Evolutionary conservation across 1,140 invertebrate genomes (phyloP).

Genomic region (Microplitis demolitor): DNA sequence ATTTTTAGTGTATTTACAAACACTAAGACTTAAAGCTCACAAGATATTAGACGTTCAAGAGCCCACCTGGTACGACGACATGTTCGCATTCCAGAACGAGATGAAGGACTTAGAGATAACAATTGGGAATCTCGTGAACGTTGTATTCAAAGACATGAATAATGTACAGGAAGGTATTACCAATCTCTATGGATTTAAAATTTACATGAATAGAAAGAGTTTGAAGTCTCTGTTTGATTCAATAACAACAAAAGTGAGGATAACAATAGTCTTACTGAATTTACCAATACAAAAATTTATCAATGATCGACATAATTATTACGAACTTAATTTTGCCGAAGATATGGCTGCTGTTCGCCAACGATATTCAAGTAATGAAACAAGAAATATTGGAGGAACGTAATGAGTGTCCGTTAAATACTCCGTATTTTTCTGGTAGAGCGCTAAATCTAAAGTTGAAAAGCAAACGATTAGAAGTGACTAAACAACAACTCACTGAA

Average conservation of each 20-base stretch:
- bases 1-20: slow-evolving; percentile 70
- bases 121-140: slow-evolving; percentile 73
- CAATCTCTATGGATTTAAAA: slow-evolving; percentile 68
- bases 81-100: slow-evolving; percentile 69
- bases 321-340: slow-evolving; percentile 38
- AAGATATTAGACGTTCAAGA: slow-evolving; percentile 75
- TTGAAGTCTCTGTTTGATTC: slow-evolving; percentile 67
- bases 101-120: slow-evolving; percentile 73
- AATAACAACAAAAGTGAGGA: slow-evolving; percentile 62
- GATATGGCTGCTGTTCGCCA: slow-evolving; percentile 77
- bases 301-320: not conserved
- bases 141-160: slow-evolving; percentile 70
- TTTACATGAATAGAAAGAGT: slow-evolving; percentile 71
- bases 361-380: slow-evolving; percentile 77
- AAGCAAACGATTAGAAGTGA: slow-evolving; percentile 66
- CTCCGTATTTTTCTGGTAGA: slow-evolving; percentile 74
- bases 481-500: slow-evolving; percentile 68
- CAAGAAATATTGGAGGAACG: slow-evolving; percentile 70
- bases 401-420: slow-evolving; percentile 66
- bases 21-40: slow-evolving; percentile 65
- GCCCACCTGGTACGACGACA: slow-evolving; percentile 76
- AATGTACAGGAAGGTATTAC: slow-evolving; percentile 75
- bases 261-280: not conserved
- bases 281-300: not conserved
- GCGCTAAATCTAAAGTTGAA: slow-evolving; percentile 69